These are phyloP conservation scores for Thymelicus sylvestris DNA, from an alignment of 2,888 invertebrate genomes.

Conservation along the genomic window DNA sequence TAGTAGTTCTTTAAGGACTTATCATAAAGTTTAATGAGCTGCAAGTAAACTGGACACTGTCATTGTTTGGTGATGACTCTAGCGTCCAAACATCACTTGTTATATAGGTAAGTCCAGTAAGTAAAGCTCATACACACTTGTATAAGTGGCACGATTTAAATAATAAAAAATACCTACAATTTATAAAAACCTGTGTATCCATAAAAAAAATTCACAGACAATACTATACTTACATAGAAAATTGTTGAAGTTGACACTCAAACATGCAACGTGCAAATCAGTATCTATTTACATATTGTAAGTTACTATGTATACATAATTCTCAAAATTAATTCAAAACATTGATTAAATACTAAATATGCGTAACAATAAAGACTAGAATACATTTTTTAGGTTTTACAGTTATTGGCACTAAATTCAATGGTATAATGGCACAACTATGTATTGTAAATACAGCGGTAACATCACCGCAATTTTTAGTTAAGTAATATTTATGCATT, in stretches of 20 bases:
- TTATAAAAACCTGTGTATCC: conserved; percentile 27
- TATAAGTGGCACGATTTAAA: conserved; percentile 37
- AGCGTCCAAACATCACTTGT: conserved; percentile 4
- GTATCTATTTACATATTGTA: conserved; percentile 72
- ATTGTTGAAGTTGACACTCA: conserved; percentile 59
- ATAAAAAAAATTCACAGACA: conserved; percentile 55
- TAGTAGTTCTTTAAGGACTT: conserved; percentile 23
- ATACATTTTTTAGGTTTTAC: conserved; percentile 80
- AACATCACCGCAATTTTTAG: conserved; percentile 56
- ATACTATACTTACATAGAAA: conserved; percentile 45
- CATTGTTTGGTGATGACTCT: conserved; percentile 14
- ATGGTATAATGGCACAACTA: conserved; percentile 79
- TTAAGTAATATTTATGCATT: conserved; percentile 58
- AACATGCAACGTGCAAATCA: conserved; percentile 75
- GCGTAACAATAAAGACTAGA: conserved; percentile 85
- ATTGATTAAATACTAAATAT: conserved; percentile 82
- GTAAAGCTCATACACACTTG: conserved; percentile 33
- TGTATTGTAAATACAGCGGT: conserved; percentile 69
- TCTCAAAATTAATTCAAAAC: conserved; percentile 77
- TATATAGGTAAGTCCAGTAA: conserved; percentile 30
- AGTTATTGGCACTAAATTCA: conserved; percentile 85
- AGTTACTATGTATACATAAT: conserved; percentile 62
- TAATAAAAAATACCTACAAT: conserved; percentile 40
- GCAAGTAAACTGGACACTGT: conserved; percentile 21
- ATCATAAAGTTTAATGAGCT: conserved; percentile 25